Percentiles rank a stretch among this genome's conserved stretches.
phyloP scores from a whole-genome alignment of 1,140 invertebrate genomes.

The Callitettix versicolor region DNA sequence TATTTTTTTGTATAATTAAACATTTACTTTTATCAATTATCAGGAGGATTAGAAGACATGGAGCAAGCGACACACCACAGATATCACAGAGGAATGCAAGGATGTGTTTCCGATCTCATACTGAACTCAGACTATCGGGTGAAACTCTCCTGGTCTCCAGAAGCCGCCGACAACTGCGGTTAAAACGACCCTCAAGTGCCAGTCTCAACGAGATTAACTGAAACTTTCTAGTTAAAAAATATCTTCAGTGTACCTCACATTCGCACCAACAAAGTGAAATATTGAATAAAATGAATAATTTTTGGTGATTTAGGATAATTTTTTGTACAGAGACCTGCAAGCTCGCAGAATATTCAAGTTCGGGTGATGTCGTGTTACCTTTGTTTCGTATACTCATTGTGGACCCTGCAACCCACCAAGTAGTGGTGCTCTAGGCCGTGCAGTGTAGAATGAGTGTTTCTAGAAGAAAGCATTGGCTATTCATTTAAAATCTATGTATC shows the following conservation, averaged over 20 bases:
- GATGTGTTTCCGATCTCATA: conserved; percentile 69
- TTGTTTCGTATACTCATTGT: too few relatives aligned
- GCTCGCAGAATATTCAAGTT: background rate
- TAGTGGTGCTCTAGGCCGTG: too few relatives aligned
- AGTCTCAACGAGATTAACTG: conserved; percentile 5
- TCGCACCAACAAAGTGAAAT: background rate
- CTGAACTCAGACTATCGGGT: conserved; percentile 67
- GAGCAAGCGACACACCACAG: conserved; percentile 50
- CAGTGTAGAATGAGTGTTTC: too few relatives aligned
- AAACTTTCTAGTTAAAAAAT: too few relatives aligned
- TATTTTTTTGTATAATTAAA: too few relatives aligned
- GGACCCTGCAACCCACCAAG: too few relatives aligned
- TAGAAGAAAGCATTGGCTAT: too few relatives aligned
- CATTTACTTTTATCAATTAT: conserved; percentile 4
- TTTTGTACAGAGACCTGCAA: background rate
- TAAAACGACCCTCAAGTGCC: conserved; percentile 9
- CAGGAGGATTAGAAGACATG: conserved; percentile 65
- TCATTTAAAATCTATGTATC: too few relatives aligned
- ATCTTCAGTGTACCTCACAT: background rate
- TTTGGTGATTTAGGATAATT: background rate
- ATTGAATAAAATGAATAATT: background rate
- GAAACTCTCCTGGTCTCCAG: conserved; percentile 36
- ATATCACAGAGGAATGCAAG: conserved; percentile 60
- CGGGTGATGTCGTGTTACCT: background rate
- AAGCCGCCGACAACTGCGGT: conserved; percentile 18